Conservation (phyloP, 2,888 invertebrate species). For the Acheta domesticus region DNA sequence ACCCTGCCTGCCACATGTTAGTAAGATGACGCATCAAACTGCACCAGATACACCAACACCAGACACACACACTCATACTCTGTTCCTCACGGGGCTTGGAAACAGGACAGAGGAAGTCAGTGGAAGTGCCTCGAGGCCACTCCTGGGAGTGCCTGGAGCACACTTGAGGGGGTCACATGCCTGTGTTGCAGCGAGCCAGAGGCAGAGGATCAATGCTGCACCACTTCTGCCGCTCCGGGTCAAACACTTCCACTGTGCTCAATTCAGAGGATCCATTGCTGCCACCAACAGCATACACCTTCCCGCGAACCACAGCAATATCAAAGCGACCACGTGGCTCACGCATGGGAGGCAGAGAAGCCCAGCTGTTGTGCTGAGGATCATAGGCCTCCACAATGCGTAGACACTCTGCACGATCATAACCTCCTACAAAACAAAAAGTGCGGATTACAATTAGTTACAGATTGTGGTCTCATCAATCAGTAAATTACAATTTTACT, state of each 20-base stretch:
- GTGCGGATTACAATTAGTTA: neutral
- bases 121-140: neutral
- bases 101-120: neutral
- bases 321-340: slow-evolving; percentile 75
- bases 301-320: slow-evolving; percentile 63
- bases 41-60: slow-evolving; percentile 19
- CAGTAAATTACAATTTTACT: neutral
- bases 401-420: slow-evolving; percentile 80
- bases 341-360: slow-evolving; percentile 64
- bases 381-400: slow-evolving; percentile 71
- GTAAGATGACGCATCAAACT: neutral
- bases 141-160: neutral
- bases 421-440: slow-evolving; percentile 57
- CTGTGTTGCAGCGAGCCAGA: slow-evolving; percentile 65
- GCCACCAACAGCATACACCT: slow-evolving; percentile 76
- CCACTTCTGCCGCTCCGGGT: slow-evolving; percentile 55
- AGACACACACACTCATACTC: neutral
- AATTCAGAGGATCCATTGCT: slow-evolving; percentile 80
- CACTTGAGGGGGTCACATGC: slow-evolving; percentile 43
- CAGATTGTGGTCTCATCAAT: neutral
- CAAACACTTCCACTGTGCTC: slow-evolving; percentile 64
- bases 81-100: neutral
- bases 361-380: slow-evolving; percentile 67
- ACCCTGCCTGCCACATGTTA: neutral
- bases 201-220: slow-evolving; percentile 54